Base-by-base conservation (phyloP, 2,113 vertebrate genomes). In the Dascyllus trimaculatus region DNA sequence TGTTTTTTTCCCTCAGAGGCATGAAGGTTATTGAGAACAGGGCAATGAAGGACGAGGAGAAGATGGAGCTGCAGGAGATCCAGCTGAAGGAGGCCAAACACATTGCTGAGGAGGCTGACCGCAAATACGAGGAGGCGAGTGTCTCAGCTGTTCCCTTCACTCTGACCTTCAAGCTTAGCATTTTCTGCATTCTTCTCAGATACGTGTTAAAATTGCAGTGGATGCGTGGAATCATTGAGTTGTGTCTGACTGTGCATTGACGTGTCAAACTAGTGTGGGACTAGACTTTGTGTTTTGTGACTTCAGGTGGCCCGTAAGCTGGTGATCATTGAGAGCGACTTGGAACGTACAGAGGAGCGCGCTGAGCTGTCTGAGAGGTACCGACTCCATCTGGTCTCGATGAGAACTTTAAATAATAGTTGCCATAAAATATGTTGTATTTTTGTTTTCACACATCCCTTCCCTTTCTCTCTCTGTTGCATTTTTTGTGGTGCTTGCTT, bases 21-120 rank as follows among this genome's bases (percentile, higher is more conserved):
- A 99, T 99, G 98, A 99, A 99, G 92, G 98, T 99, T 70, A 99
- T 99, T 96, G 98, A 99, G 92, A 99, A 98, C 80, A 95, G 98
- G 92, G 98, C 98, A 70, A 95, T 97, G 93, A 99, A 99, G 91
- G 98, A 99, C 86, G 98, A 99, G 88, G 98, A 99, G 93, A 99
- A 99, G 93, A 98, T 99, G 97, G 98, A 97, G 85, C 94, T 99
- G 89, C 98, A 99, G 86, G 98, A 99, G 95, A 97, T 99, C 95
- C 98, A 99, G 87, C 94, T 99, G 85, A 99, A 98, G 91, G 98
- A 99, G 90, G 98, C 98, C 78, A 99, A 99, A 94, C 96, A 99
- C 95, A 98, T 99, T 71, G 98, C 98, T 94, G 98, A 99, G 91
- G 98, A 99, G 90, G 97, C 98, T 46, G 98, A 99, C 92, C 97